These are phyloP conservation scores for Leptopilina boulardi DNA, from an alignment of 1,140 invertebrate species.

Conservation along the genomic window DNA sequence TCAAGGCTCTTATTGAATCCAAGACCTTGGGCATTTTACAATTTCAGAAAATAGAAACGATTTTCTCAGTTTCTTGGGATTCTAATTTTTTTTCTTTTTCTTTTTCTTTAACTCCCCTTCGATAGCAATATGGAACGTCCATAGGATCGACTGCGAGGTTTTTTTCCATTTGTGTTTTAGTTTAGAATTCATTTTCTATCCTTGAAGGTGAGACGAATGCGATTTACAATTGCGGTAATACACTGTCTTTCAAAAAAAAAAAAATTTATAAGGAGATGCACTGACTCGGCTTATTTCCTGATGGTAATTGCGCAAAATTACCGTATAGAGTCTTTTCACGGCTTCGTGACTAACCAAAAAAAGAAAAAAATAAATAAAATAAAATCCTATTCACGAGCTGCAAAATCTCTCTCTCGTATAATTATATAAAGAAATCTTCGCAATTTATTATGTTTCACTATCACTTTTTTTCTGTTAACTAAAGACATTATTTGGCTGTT, in stretches of 20 bases:
- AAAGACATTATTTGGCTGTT: no score
- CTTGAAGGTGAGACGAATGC: constrained; percentile 21
- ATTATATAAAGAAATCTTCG: no score
- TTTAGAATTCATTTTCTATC: constrained; percentile 25
- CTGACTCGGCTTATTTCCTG: constrained; percentile 17
- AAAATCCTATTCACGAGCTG: no score
- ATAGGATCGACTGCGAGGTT: neutral
- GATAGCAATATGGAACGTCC: neutral
- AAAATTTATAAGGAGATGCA: constrained; percentile 1
- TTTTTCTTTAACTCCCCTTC: neutral
- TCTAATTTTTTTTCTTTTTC: neutral
- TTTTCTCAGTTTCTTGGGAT: constrained; percentile 28
- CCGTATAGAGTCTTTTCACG: neutral
- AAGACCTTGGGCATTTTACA: no score
- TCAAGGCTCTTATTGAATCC: no score
- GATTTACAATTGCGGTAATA: neutral
- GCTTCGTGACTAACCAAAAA: neutral
- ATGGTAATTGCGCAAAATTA: neutral
- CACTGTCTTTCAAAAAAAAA: neutral
- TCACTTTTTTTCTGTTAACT: no score
- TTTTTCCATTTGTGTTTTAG: constrained; percentile 1
- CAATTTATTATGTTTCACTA: no score
- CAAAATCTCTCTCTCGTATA: no score
- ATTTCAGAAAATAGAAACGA: no score
- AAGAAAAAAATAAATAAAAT: no score